These are phyloP conservation scores for Dichetophora obliterata DNA, from an alignment of 2,888 invertebrate species.

Conservation along the genomic window DNA sequence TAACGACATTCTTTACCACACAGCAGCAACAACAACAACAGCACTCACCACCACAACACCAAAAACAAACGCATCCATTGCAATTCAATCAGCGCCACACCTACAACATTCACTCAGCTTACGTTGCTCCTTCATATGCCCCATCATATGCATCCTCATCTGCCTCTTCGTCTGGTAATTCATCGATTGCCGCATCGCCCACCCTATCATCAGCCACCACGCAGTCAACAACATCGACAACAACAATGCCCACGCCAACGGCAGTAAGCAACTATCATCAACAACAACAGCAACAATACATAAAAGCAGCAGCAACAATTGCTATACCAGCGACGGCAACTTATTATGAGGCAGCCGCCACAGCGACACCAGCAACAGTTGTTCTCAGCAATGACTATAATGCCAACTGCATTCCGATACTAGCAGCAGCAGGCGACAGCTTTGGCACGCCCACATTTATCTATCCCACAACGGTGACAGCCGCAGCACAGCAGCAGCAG, in stretches of 20 bases:
- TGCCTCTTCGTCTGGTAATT: slow-evolving; percentile 59
- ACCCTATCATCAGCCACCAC: slow-evolving; percentile 58
- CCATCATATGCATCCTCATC: slow-evolving; percentile 59
- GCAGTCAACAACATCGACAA: slow-evolving; percentile 64
- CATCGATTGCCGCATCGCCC: slow-evolving; percentile 57
- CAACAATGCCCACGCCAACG: slow-evolving; percentile 60
- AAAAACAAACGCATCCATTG: slow-evolving; percentile 41
- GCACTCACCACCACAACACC: slow-evolving; percentile 50
- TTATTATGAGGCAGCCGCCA: slow-evolving; percentile 52
- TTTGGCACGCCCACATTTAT: slow-evolving; percentile 43
- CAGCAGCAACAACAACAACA: slow-evolving; percentile 48
- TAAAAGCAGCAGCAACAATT: slow-evolving; percentile 56
- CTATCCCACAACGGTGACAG: slow-evolving; percentile 38
- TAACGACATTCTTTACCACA: background rate
- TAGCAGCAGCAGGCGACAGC: slow-evolving; percentile 53
- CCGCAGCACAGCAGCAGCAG: slow-evolving; percentile 37
- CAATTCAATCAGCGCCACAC: slow-evolving; percentile 40
- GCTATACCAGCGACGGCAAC: slow-evolving; percentile 29
- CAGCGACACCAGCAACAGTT: slow-evolving; percentile 61
- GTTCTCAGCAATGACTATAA: slow-evolving; percentile 63
- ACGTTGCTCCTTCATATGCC: slow-evolving; percentile 56
- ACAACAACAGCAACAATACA: slow-evolving; percentile 49
- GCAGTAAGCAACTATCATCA: slow-evolving; percentile 47
- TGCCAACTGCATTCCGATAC: slow-evolving; percentile 65
- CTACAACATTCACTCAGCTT: slow-evolving; percentile 61